Evolutionary conservation across 2,113 vertebrate genomes (phyloP), one percentile per base, ranked within the genome.

Genomic region (Oxygymnocypris stewartii): DNA sequence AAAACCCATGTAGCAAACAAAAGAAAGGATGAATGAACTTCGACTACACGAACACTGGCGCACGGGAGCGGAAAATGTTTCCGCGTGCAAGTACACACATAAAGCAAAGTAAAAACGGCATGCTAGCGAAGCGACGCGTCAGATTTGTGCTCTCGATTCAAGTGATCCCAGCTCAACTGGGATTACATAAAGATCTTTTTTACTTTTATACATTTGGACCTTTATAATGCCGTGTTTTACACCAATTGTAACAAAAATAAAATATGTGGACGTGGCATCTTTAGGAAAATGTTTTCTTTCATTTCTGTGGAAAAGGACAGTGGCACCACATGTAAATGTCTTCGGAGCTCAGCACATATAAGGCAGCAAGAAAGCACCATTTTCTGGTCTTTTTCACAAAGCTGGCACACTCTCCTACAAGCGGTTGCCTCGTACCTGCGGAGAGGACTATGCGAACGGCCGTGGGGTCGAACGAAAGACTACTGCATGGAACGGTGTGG

Each of bases 321-420:
- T 35, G 35, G 47, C 42, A 84, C 67, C 82, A 84, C 47, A 18
- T 78, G 83, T 54, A 47, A 69, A 61, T 20, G 49, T 85, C 65
- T 80, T 49, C 40, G 16, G 82, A 77, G 69, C 85, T 86, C 75
- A 83, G 85, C 83, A 87, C 89, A 77, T 73, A 95, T 97, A 97
- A 97, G 96, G 96, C 96, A 96, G 95, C 96, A 95, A 96, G 94
- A 97, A 96, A 98, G 97, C 97, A 99, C 97, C 97, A 94, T 94
- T 95, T 93, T 94, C 95, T 80, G 95, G 94, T 93, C 89, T 89
- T 88, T 95, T 96, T 94, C 93, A 93, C 94, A 88, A 89, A 93
- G 25, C 31, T 87, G 42, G 85, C 87, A 87, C 87, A 78, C 86
- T 76, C 44, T 12, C 73, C 59, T 51, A 65, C 40, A 10, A 25